These are phyloP conservation scores for Choreutis nemorana DNA, from an alignment of 2,888 invertebrate genomes.

Conservation along the genomic window DNA sequence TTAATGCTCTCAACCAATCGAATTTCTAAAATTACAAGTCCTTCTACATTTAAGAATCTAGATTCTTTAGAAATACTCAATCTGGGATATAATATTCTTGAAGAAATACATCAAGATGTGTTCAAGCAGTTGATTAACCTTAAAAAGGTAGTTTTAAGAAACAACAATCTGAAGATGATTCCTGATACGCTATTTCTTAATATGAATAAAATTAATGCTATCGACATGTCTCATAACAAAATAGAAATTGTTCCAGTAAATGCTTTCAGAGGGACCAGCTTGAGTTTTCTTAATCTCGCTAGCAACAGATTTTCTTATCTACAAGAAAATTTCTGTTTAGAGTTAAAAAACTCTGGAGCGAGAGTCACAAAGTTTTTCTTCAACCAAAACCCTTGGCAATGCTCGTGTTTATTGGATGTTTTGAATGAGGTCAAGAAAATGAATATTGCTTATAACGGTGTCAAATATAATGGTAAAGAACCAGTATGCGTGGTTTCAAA, in stretches of 20 bases:
- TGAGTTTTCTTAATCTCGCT: conserved; percentile 38
- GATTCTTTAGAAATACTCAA: conserved; percentile 32
- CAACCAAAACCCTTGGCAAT: conserved; percentile 53
- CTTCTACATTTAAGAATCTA: conserved; percentile 22
- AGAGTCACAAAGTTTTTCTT: conserved; percentile 35
- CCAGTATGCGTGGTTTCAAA: conserved; percentile 36
- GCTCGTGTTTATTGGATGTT: conserved; percentile 36
- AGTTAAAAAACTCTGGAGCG: conserved; percentile 34
- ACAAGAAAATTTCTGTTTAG: conserved; percentile 39
- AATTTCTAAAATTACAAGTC: conserved; percentile 22
- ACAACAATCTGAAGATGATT: conserved; percentile 29
- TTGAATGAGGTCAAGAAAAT: conserved; percentile 33
- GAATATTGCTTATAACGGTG: conserved; percentile 28
- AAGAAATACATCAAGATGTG: conserved; percentile 24
- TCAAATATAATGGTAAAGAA: conserved; percentile 28
- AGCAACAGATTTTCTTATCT: conserved; percentile 41
- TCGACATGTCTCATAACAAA: conserved; percentile 37
- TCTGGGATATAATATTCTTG: conserved; percentile 31
- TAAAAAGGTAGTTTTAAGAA: conserved; percentile 26
- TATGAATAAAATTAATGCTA: conserved; percentile 23
- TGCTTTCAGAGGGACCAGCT: conserved; percentile 29
- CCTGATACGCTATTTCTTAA: conserved; percentile 31
- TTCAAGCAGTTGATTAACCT: conserved; percentile 31
- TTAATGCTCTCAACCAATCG: conserved; percentile 32
- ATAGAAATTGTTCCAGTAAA: conserved; percentile 32